Evolutionary conservation across 2,888 invertebrate genomes (phyloP).

Genomic region (Quadriops clusia): DNA sequence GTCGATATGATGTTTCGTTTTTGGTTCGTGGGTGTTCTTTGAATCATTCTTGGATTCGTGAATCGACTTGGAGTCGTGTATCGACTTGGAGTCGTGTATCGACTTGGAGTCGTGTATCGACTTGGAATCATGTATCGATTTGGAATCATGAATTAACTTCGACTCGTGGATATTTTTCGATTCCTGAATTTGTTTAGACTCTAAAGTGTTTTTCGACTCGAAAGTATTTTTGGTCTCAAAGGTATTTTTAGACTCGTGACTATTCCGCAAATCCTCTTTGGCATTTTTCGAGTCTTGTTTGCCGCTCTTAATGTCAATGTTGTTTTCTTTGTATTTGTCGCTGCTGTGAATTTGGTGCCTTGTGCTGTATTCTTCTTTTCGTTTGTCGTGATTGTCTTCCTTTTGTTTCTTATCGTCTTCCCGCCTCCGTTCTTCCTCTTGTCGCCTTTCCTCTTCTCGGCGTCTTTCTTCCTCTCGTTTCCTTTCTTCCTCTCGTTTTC

Average conservation of each 20-base stretch:
- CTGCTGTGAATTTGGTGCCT: constrained; percentile 43
- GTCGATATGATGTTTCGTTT: constrained; percentile 30
- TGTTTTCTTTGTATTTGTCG: constrained; percentile 29
- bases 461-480: constrained; percentile 29
- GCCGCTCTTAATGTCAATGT: constrained; percentile 32
- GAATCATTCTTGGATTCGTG: constrained; percentile 18
- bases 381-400: constrained; percentile 35
- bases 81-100: constrained; percentile 9
- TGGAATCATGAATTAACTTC: too few species aligned
- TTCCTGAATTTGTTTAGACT: too few species aligned
- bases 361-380: constrained; percentile 40
- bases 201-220: too few species aligned
- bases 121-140: constrained; percentile 8
- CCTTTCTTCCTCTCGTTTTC: constrained; percentile 33
- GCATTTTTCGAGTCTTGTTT: constrained; percentile 30
- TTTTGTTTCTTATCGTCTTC: constrained; percentile 29
- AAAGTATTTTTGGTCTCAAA: constrained; percentile 6
- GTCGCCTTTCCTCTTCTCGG: constrained; percentile 26
- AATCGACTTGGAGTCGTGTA: constrained; percentile 12
- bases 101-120: constrained; percentile 8
- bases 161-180: too few species aligned
- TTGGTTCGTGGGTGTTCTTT: constrained; percentile 21
- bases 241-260: constrained; percentile 17
- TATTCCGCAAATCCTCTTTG: constrained; percentile 33
- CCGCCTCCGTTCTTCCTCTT: constrained; percentile 25